Conservation (phyloP, 1,140 invertebrate genomes). For the Tetragonula clypearis region DNA sequence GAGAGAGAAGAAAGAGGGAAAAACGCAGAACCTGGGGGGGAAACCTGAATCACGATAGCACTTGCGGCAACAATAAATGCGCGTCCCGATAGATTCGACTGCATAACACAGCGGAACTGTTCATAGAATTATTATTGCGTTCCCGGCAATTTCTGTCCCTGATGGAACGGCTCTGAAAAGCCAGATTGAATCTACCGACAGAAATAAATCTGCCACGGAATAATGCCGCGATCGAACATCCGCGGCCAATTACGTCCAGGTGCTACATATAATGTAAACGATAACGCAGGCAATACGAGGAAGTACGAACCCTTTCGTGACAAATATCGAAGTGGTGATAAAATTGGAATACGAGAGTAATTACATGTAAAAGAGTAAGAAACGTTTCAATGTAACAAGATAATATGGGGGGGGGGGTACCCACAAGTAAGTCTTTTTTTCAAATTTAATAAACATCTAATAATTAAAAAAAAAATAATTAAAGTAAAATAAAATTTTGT, state of each 20-base stretch:
- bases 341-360: not conserved
- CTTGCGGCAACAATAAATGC: conserved; percentile 30
- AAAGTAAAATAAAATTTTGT: too few relatives aligned
- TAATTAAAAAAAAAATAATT: too few relatives aligned
- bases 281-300: conserved; percentile 2
- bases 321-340: not conserved
- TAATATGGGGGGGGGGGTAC: too few relatives aligned
- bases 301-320: not conserved
- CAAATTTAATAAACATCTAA: too few relatives aligned
- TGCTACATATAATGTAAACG: conserved; percentile 35
- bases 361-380: not conserved
- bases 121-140: conserved; percentile 52
- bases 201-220: conserved; percentile 41
- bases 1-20: not conserved
- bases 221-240: conserved; percentile 19
- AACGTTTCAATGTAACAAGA: not conserved
- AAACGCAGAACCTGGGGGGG: not conserved
- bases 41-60: conserved; percentile 22
- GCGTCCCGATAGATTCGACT: conserved; percentile 21
- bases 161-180: conserved; percentile 34
- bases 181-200: conserved; percentile 45
- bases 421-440: too few relatives aligned
- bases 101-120: conserved; percentile 21
- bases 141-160: conserved; percentile 36
- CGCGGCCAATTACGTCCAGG: conserved; percentile 28